phyloP scores from a whole-genome alignment of 2,113 vertebrate species.

The Anser brachyrhynchus region DNA sequence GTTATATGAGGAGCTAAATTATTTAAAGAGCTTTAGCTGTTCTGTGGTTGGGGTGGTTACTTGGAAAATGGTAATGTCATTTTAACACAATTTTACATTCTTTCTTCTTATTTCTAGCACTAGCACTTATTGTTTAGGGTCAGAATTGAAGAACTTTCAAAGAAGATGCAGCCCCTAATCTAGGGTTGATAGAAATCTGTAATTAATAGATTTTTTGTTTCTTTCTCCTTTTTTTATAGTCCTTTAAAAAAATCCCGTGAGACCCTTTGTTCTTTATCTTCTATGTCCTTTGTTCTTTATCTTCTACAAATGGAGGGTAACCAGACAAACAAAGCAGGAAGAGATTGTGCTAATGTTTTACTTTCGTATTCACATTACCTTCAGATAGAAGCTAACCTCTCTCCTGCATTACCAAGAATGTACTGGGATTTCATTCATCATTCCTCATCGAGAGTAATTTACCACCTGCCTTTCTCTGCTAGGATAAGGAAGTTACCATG shows the following conservation, averaged over 20 bases:
- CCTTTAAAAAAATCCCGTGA: neutral
- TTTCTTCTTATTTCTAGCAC: constrained; percentile 11
- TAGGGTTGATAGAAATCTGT: constrained; percentile 55
- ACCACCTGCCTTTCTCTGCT: neutral
- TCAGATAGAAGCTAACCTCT: neutral
- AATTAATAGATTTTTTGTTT: constrained; percentile 58
- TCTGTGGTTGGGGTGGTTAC: neutral
- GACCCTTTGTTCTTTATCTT: constrained; percentile 41
- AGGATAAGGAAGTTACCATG: neutral
- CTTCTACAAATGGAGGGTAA: constrained; percentile 12
- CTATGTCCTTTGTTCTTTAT: constrained; percentile 21
- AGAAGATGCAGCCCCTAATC: constrained; percentile 41
- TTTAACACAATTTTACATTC: constrained; percentile 72
- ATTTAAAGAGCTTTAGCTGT: neutral
- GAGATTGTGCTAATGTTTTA: constrained; percentile 17
- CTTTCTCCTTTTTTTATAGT: neutral
- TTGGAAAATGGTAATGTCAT: neutral
- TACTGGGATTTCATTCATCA: neutral
- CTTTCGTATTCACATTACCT: neutral
- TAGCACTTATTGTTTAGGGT: constrained; percentile 9
- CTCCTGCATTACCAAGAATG: neutral
- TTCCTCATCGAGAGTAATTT: neutral
- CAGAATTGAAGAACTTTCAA: constrained; percentile 51
- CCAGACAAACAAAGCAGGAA: constrained; percentile 8
- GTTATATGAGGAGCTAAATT: neutral